phyloP scores from a whole-genome alignment of 2,113 vertebrate species.

The Phaetusa simplex region DNA sequence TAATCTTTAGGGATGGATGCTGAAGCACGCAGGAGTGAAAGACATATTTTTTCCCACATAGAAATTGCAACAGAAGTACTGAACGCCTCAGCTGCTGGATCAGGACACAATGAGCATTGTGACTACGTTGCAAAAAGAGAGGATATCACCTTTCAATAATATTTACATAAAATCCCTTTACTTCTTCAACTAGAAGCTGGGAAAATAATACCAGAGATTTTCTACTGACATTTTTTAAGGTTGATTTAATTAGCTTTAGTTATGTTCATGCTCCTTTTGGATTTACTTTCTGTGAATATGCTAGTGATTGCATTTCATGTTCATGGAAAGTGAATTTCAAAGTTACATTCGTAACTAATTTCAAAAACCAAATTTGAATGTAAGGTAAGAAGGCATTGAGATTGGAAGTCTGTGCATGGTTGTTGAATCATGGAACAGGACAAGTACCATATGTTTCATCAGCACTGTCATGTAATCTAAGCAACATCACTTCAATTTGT shows the following conservation, averaged over 20 bases:
- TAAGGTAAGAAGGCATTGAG: neutral
- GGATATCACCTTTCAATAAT: conserved; percentile 15
- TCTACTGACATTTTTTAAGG: neutral
- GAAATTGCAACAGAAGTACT: neutral
- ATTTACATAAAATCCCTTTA: conserved; percentile 28
- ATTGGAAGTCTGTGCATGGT: neutral
- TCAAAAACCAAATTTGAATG: neutral
- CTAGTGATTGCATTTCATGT: neutral
- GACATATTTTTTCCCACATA: neutral
- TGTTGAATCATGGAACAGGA: neutral
- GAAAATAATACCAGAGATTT: conserved; percentile 22
- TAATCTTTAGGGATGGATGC: neutral
- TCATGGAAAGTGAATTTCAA: conserved; percentile 13
- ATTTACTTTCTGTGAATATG: neutral
- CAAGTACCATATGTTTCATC: neutral
- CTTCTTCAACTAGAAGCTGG: neutral
- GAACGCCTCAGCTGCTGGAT: neutral
- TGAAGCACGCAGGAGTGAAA: neutral
- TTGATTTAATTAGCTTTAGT: neutral
- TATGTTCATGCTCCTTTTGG: neutral
- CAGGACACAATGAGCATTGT: neutral
- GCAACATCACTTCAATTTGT: neutral
- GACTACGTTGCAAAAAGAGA: neutral
- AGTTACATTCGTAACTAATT: neutral
- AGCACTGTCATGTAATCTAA: neutral